Conservation (phyloP, 2,888 invertebrate genomes). For the Incurvaria masculella region DNA sequence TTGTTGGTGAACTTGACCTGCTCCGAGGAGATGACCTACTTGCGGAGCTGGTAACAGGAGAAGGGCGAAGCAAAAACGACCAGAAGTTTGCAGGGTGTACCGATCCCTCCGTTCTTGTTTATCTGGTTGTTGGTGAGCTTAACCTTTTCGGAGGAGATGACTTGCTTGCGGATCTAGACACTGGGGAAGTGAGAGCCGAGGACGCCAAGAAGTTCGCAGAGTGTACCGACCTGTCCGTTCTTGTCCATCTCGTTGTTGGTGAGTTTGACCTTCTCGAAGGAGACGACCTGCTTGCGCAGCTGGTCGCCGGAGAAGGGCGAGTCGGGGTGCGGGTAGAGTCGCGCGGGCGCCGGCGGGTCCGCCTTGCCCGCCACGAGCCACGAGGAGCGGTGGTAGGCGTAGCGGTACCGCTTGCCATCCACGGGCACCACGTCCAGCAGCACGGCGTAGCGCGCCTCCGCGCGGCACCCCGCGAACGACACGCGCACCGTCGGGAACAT, state of each 20-base stretch:
- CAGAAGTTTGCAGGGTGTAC: conserved; percentile 60
- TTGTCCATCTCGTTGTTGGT: conserved; percentile 98
- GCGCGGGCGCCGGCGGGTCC: conserved; percentile 91
- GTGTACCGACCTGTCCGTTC: conserved; percentile 79
- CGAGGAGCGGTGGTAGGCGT: conserved; percentile 97
- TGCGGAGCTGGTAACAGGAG: conserved; percentile 90
- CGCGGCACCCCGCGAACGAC: conserved; percentile 81
- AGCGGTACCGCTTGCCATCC: conserved; percentile 94
- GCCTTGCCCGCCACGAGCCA: conserved; percentile 99
- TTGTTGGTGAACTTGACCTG: conserved; percentile 78
- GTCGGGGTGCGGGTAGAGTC: conserved; percentile 95
- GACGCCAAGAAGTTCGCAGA: no score
- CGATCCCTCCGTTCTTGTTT: conserved; percentile 84
- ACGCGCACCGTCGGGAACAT: conserved; percentile 98
- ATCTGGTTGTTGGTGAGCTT: conserved; percentile 90
- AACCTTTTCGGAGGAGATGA: conserved; percentile 97
- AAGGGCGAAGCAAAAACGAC: conserved; percentile 66
- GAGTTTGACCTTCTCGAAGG: conserved; percentile 97
- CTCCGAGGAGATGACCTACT: conserved; percentile 64
- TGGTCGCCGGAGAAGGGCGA: conserved; percentile 95
- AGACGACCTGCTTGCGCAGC: conserved; percentile 93
- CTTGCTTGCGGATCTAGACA: conserved; percentile 93
- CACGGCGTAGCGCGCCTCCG: conserved; percentile 86
- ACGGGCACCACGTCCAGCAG: conserved; percentile 96
- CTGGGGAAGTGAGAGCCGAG: conserved; percentile 96